Conservation (phyloP, 2,888 invertebrate genomes). For the Geotrupes spiniger region DNA sequence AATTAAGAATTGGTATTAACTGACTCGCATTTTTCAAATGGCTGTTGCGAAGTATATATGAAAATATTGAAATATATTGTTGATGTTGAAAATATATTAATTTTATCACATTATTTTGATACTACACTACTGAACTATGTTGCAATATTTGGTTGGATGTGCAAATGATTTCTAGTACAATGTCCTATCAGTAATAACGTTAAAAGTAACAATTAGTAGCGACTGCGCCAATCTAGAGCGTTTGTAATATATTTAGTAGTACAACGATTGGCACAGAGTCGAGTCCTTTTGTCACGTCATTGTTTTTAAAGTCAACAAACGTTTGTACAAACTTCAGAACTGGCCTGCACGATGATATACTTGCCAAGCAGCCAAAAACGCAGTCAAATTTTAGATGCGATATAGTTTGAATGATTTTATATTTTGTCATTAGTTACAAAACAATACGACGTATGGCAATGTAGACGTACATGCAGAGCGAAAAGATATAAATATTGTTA, state of each 20-base stretch:
- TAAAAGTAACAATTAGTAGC: slow-evolving; percentile 18
- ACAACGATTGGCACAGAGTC: too few relatives aligned
- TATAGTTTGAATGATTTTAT: slow-evolving; percentile 9
- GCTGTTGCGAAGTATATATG: slow-evolving; percentile 49
- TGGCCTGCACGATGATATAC: slow-evolving; percentile 31
- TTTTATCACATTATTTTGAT: slow-evolving; percentile 22
- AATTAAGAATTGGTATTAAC: slow-evolving; percentile 38
- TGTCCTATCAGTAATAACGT: slow-evolving; percentile 21
- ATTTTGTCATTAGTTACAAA: slow-evolving; percentile 24
- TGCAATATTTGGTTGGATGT: slow-evolving; percentile 36
- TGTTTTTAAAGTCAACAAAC: slow-evolving; percentile 3
- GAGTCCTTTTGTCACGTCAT: neutral
- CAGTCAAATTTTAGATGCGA: slow-evolving; percentile 33
- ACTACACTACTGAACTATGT: slow-evolving; percentile 33
- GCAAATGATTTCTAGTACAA: slow-evolving; percentile 28
- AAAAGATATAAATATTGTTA: slow-evolving; percentile 40
- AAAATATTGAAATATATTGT: slow-evolving; percentile 18
- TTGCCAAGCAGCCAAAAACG: slow-evolving; percentile 43
- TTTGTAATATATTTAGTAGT: too few relatives aligned
- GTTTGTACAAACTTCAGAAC: slow-evolving; percentile 1
- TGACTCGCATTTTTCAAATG: slow-evolving; percentile 45
- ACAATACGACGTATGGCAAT: slow-evolving; percentile 27
- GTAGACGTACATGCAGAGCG: slow-evolving; percentile 29
- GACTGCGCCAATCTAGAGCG: neutral
- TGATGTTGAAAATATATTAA: slow-evolving; percentile 8